phyloP scores from a whole-genome alignment of 2,113 vertebrate genomes.

The Trinectes maculatus region DNA sequence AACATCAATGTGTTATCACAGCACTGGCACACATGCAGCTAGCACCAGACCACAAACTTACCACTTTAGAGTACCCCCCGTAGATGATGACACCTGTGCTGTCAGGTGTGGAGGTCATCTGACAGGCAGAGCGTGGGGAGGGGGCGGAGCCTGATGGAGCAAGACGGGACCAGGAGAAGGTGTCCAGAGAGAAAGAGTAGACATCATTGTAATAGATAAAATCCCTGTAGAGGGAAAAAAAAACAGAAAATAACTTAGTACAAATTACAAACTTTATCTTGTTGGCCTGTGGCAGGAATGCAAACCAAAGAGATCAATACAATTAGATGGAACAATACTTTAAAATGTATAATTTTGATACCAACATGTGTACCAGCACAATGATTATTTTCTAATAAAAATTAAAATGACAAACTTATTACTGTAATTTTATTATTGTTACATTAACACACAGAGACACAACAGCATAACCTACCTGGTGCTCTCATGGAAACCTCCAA shows the following conservation, averaged over 20 bases:
- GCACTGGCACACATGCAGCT: not conserved
- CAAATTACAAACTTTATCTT: not conserved
- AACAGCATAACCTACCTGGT: constrained; percentile 88
- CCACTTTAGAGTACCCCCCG: constrained; percentile 96
- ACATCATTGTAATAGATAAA: constrained; percentile 95
- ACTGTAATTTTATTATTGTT: too few relatives aligned
- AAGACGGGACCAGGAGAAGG: constrained; percentile 89
- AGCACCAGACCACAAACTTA: constrained; percentile 61
- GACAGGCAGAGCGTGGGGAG: constrained; percentile 89
- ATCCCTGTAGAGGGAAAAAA: constrained; percentile 80
- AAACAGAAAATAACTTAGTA: not conserved
- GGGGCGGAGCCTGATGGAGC: constrained; percentile 84
- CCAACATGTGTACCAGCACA: too few relatives aligned
- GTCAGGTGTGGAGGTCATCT: constrained; percentile 86
- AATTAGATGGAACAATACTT: too few relatives aligned
- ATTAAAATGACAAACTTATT: too few relatives aligned
- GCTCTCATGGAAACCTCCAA: constrained; percentile 96
- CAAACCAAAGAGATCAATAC: too few relatives aligned
- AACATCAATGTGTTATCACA: not conserved
- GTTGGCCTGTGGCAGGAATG: not conserved
- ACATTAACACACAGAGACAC: too few relatives aligned
- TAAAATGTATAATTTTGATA: too few relatives aligned
- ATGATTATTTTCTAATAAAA: too few relatives aligned
- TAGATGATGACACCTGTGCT: constrained; percentile 86
- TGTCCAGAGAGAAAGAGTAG: constrained; percentile 91